Evolutionary conservation across 2,797 vertebrate genomes (phyloP), one percentile per base, ranked within the genome.

Genomic region (Cirrhinus molitorella): DNA sequence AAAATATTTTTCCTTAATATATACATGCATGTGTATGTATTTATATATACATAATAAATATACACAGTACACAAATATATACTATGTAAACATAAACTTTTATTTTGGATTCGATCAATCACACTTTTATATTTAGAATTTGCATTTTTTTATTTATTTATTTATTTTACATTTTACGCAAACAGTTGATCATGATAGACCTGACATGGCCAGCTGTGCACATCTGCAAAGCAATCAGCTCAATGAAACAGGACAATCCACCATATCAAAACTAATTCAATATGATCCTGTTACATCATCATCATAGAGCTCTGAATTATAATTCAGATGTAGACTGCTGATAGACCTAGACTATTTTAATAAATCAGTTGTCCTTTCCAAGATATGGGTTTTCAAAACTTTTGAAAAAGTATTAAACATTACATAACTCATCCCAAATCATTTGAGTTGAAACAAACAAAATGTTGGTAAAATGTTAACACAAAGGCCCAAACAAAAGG

Each of bases 141-240:
- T n/a, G n/a, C n/a, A n/a, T n/a, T 10, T 43, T 43, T 43, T 43
- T 9, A 43, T 43, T 9, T 10, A 43, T 43, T 43, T 43, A 43
- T 10, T 43, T 43, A 9, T 43, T 43, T 40, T 40, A 8, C 0
- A 7, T 40, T 40, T 40, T 40, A 66, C 21, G 34, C 34, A 67
- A 25, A 47, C 12, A 55, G 28, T 8, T 47, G 83, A 53, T n/a
- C 70, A 73, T 43, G 14, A 34, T 61, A 47, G 55, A 67, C 57
- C 72, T 63, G 73, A 47, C 63, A 70, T 59, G 45, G n/a, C 82
- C 66, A 77, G 72, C 65, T 85, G 79, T 87, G 51, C 83, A 85
- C 79, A 65, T 59, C 79, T 82, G 61, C 43, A 43, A 53, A 72
- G 25, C 55, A 81, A 65, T 76, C 73, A 73, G 53, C 31, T 55